Percentiles rank a stretch among this genome's conserved stretches.
These are phyloP conservation scores for Margaritifera margaritifera DNA, from an alignment of 2,888 invertebrate species.

Conservation along the genomic window DNA sequence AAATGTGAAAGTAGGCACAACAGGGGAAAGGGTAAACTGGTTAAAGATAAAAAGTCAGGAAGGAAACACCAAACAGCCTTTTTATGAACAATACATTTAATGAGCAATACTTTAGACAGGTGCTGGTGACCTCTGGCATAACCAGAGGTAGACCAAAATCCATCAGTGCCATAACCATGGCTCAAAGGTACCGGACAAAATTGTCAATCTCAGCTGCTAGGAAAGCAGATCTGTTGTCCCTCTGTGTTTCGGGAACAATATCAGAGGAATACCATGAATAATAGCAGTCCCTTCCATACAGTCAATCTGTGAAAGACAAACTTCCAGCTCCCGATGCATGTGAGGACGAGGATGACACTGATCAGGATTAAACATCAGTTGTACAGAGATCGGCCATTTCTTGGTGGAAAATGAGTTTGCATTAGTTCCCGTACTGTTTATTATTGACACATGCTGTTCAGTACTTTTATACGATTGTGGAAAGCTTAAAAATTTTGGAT, in stretches of 20 bases:
- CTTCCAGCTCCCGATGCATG: too few species aligned
- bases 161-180: too few species aligned
- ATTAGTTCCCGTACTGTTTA: too few species aligned
- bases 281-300: conserved; percentile 5
- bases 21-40: too few species aligned
- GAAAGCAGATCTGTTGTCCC: background rate
- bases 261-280: background rate
- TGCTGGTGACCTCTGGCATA: background rate
- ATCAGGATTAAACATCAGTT: too few species aligned
- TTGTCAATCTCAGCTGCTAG: conserved; percentile 2
- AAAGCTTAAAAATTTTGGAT: too few species aligned
- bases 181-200: background rate
- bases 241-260: background rate
- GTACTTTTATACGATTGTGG: too few species aligned
- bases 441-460: too few species aligned
- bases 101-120: background rate
- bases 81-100: background rate
- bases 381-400: too few species aligned
- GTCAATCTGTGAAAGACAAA: too few species aligned
- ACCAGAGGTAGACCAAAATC: background rate
- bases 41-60: background rate
- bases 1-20: background rate
- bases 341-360: background rate
- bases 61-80: conserved; percentile 1
- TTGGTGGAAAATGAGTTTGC: too few species aligned